phyloP scores from a whole-genome alignment of 2,888 invertebrate species.

The Bombylius discolor region DNA sequence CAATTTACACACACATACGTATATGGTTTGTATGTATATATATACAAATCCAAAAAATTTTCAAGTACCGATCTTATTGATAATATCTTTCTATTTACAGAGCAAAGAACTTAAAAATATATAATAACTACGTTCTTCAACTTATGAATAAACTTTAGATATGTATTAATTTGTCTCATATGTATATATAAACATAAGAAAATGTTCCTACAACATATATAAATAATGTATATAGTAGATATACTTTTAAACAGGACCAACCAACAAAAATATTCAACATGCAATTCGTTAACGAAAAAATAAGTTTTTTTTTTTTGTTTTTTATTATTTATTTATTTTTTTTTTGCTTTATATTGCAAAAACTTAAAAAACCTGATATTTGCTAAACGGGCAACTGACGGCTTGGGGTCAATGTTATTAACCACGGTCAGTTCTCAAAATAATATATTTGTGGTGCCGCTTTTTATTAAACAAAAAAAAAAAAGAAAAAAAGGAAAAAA shows the following conservation, averaged over 20 bases:
- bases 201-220: too few species aligned
- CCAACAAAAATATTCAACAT: background rate
- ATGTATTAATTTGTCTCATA: background rate
- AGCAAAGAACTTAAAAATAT: too few species aligned
- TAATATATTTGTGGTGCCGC: background rate
- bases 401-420: constrained; percentile 13
- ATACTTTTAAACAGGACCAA: background rate
- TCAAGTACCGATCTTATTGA: too few species aligned
- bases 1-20: too few species aligned
- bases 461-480: background rate
- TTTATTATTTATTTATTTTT: too few species aligned
- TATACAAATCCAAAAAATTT: too few species aligned
- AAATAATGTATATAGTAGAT: background rate
- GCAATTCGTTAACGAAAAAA: constrained; percentile 2
- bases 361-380: constrained; percentile 3
- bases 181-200: too few species aligned
- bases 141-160: too few species aligned
- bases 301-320: background rate
- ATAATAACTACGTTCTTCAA: too few species aligned
- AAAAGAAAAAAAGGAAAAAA: too few species aligned
- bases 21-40: too few species aligned
- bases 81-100: too few species aligned
- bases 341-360: background rate
- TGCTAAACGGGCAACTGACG: background rate
- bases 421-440: constrained; percentile 14